phyloP scores from a whole-genome alignment of 2,113 vertebrate species.

The Osmerus eperlanus region DNA sequence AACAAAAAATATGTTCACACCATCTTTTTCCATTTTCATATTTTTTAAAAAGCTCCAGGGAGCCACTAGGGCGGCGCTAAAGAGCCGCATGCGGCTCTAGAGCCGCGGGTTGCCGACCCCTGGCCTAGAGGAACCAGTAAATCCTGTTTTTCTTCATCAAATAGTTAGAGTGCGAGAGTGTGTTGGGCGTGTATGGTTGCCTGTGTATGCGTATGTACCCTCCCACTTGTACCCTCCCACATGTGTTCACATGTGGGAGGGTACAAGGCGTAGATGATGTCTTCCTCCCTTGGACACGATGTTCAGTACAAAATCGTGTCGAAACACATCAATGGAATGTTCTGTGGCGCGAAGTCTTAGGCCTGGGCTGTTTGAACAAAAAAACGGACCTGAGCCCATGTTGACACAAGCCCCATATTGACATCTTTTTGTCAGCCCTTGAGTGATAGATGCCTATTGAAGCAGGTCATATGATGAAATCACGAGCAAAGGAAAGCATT shows the following conservation, averaged over 20 bases:
- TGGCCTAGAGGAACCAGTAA: background rate
- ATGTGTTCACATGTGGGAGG: background rate
- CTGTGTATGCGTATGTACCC: background rate
- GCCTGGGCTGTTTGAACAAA: background rate
- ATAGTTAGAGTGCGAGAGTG: background rate
- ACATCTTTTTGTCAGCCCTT: conserved; percentile 34
- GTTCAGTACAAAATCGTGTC: conserved; percentile 6
- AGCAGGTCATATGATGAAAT: conserved; percentile 52
- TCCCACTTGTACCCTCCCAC: too few species aligned
- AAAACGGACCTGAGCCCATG: background rate
- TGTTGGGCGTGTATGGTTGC: background rate
- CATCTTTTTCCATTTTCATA: too few species aligned
- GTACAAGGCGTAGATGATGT: background rate
- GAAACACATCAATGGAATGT: conserved; percentile 20
- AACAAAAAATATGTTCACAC: too few species aligned
- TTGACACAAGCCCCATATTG: conserved; percentile 27
- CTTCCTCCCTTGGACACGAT: background rate
- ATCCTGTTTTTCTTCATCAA: background rate
- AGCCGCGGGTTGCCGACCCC: too few species aligned
- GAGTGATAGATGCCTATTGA: conserved; percentile 55
- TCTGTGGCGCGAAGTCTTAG: background rate
- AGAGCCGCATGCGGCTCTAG: too few species aligned
- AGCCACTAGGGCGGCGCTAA: too few species aligned
- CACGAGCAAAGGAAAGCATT: conserved; percentile 43
- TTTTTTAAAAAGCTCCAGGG: too few species aligned